Conservation (phyloP, 2,797 vertebrate species). For the Oryzias sinensis region DNA sequence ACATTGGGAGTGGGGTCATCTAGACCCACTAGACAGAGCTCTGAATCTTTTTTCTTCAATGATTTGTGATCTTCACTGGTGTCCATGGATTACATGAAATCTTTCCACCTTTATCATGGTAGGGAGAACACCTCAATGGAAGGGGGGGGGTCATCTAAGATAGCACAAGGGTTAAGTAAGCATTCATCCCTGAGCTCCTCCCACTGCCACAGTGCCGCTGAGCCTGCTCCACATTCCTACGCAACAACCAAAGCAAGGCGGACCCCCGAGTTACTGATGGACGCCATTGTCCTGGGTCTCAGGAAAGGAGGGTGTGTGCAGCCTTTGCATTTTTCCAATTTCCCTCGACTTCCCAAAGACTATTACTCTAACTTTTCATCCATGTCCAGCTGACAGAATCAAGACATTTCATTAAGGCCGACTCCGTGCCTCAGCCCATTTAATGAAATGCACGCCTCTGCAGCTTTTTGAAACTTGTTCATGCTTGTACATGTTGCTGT, state of each 20-base stretch:
- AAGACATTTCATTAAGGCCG: constrained; percentile 54
- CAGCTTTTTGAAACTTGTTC: constrained; percentile 5
- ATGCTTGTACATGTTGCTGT: not conserved
- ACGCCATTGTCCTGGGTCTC: constrained; percentile 32
- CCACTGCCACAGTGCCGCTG: constrained; percentile 9
- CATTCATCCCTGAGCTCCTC: constrained; percentile 54
- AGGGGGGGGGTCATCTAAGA: too few relatives aligned
- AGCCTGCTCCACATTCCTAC: constrained; percentile 42
- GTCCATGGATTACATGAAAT: too few relatives aligned
- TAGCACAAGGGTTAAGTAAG: constrained; percentile 34
- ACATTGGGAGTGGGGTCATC: too few relatives aligned
- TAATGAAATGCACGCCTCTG: constrained; percentile 48
- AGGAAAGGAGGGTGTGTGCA: not conserved
- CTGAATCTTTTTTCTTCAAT: too few relatives aligned
- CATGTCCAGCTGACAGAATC: constrained; percentile 56
- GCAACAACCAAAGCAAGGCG: constrained; percentile 63
- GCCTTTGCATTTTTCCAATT: constrained; percentile 31
- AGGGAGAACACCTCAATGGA: too few relatives aligned
- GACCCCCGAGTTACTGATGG: constrained; percentile 46
- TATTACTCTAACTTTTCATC: constrained; percentile 55
- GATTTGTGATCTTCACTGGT: too few relatives aligned
- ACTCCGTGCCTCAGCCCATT: constrained; percentile 20
- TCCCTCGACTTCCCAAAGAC: constrained; percentile 36
- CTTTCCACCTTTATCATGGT: too few relatives aligned
- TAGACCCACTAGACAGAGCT: too few relatives aligned